Base-by-base conservation (phyloP, 2,113 vertebrate genomes). In the Lonchura striata region DNA sequence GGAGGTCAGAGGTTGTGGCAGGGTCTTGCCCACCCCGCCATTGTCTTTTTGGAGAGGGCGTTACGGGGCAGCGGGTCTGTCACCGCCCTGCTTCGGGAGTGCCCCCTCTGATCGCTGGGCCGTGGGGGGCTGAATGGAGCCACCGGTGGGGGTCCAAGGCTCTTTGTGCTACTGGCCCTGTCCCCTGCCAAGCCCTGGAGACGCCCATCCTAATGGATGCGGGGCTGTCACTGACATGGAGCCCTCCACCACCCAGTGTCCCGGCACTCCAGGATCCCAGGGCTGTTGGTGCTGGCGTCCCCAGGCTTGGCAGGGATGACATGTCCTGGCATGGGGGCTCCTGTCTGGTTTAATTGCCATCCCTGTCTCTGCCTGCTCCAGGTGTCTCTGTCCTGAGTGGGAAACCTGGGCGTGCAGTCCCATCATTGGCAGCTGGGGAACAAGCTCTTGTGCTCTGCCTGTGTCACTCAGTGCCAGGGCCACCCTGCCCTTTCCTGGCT, bases 31-130 rank as follows among this genome's bases (percentile, higher is more conserved):
- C 17, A 6, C 25, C 22, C 10, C 23, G 42, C 56, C 2, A 1
- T 88, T 53, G 56, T 35, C 70, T 88, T 54, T 47, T 54, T 47
- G 61, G 39, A 86, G 61, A 88, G 94, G 94, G 82, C 86, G 89
- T 95, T 30, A 31, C 44, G 83, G 95, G 86, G 86, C 95, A 94
- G 61, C 0, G 44, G 57, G 10, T 88, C 90, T 0, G 23, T 54
- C 92, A 15, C 89, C 27, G 15, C 92, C 92, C 61, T 0, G 12
- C 76, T 75, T 79, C 59, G 53, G 86, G 86, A 82, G 66, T 50
- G 52, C 46, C 89, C 93, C 85, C 88, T 97, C 95, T 96, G 88
- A 96, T 97, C 85, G 6, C 76, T 96, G 92, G 53, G 39, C 80
- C 37, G 10, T 94, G 41, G 82, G 82, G 88, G 71, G 52, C 30